phyloP scores from a whole-genome alignment of 2,888 invertebrate species.

The Bellardia bayeri region DNA sequence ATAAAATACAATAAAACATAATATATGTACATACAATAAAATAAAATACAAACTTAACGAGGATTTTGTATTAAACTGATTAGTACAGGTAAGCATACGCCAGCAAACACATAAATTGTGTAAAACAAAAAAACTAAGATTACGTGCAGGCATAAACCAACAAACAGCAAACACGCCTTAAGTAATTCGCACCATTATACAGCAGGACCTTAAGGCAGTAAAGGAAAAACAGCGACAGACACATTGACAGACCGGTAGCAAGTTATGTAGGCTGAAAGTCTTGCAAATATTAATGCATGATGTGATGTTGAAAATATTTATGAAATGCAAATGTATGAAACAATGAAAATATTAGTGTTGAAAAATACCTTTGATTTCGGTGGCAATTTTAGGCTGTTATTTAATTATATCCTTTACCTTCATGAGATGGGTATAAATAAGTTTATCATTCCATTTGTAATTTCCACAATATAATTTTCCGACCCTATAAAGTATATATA shows the following conservation, averaged over 20 bases:
- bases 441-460: too few species aligned
- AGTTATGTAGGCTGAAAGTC: not conserved
- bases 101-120: not conserved
- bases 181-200: slow-evolving; percentile 11
- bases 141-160: not conserved
- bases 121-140: not conserved
- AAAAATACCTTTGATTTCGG: not conserved
- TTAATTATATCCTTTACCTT: not conserved
- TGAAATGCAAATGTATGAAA: not conserved
- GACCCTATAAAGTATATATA: too few species aligned
- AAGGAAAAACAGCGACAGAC: not conserved
- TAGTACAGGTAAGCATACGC: slow-evolving; percentile 11
- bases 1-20: slow-evolving; percentile 19
- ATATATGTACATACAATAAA: slow-evolving; percentile 14
- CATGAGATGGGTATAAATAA: not conserved
- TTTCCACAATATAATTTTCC: too few species aligned
- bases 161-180: not conserved
- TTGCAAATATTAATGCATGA: not conserved
- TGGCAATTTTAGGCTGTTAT: not conserved
- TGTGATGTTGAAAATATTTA: not conserved
- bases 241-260: not conserved
- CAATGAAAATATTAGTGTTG: not conserved
- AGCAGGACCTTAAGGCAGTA: not conserved
- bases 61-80: slow-evolving; percentile 56
- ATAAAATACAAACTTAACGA: slow-evolving; percentile 34